phyloP scores from a whole-genome alignment of 2,888 invertebrate genomes.

The Ophioninae sp. region DNA sequence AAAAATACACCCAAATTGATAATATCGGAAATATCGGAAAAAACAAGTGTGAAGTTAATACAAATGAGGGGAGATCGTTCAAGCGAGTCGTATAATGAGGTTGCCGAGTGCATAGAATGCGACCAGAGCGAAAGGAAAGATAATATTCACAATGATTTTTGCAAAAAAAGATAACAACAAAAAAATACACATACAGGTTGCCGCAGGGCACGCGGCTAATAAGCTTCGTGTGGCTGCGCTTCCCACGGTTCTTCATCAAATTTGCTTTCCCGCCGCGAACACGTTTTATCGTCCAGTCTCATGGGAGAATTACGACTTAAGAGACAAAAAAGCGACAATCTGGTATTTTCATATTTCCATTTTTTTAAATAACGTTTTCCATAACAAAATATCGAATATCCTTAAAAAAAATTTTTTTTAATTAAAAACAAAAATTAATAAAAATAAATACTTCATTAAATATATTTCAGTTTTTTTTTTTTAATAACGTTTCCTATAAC shows the following conservation, averaged over 20 bases:
- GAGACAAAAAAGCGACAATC: background rate
- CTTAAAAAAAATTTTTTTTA: background rate
- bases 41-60: constrained; percentile 12
- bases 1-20: no score
- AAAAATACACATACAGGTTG: background rate
- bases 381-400: background rate
- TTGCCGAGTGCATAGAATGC: constrained; percentile 61
- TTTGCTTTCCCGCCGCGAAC: background rate
- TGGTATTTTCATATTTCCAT: background rate
- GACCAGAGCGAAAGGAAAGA: constrained; percentile 67
- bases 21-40: no score
- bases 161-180: no score
- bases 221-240: background rate
- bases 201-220: background rate
- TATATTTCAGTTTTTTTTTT: no score
- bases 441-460: no score
- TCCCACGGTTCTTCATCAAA: constrained; percentile 23
- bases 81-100: constrained; percentile 65
- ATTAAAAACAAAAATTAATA: no score
- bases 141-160: constrained; percentile 31
- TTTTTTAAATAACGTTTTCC: background rate
- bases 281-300: background rate
- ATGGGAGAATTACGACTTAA: background rate
- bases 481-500: no score
- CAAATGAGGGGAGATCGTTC: constrained; percentile 49